phyloP scores from a whole-genome alignment of 2,113 vertebrate genomes.

The Lepisosteus osseus region DNA sequence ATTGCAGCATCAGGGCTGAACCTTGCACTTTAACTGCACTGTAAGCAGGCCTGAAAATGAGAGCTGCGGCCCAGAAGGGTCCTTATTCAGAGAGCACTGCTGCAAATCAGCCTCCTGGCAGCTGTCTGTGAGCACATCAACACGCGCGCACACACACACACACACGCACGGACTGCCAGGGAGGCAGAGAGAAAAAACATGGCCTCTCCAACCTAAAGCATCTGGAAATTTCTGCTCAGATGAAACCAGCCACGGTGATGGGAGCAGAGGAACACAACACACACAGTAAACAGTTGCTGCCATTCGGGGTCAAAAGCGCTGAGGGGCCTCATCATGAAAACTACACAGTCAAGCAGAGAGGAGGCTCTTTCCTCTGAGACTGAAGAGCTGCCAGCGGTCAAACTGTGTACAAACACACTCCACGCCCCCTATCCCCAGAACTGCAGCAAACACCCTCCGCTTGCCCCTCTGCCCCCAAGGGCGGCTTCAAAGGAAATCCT shows the following conservation, averaged over 20 bases:
- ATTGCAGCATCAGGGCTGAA: too few relatives aligned
- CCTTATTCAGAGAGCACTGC: too few relatives aligned
- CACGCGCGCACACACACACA: background rate
- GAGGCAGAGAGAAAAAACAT: background rate
- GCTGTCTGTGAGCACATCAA: background rate
- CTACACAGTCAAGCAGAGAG: background rate
- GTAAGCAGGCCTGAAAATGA: too few relatives aligned
- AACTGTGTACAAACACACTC: background rate
- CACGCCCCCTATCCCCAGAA: background rate
- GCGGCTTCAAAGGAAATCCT: constrained; percentile 1
- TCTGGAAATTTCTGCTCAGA: constrained; percentile 14
- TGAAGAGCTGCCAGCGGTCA: background rate
- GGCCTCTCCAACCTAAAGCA: constrained; percentile 6
- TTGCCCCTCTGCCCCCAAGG: background rate
- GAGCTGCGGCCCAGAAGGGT: too few relatives aligned
- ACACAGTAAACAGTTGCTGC: background rate
- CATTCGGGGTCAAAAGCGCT: background rate
- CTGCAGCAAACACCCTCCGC: background rate
- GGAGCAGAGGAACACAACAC: background rate
- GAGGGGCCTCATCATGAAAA: background rate
- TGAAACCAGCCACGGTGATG: background rate
- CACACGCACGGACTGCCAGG: background rate
- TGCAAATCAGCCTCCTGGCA: too few relatives aligned
- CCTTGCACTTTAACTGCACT: too few relatives aligned
- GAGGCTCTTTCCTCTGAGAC: background rate